A percentile compares a stretch with the other conserved stretches of the same genome.
Conservation (phyloP, 2,797 vertebrate species). For the Arctocebus calabarensis region DNA sequence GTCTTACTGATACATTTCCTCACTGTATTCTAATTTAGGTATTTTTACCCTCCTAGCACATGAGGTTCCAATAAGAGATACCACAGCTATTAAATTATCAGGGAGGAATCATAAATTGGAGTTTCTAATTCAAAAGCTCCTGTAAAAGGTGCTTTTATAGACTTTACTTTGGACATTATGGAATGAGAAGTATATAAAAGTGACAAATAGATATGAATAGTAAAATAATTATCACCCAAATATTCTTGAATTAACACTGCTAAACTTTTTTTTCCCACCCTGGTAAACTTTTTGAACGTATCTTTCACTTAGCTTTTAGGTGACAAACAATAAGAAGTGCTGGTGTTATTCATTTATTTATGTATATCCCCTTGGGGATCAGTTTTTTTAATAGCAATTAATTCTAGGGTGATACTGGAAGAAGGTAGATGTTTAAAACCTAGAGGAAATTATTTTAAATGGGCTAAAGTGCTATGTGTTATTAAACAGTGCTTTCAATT, state of each 20-base stretch:
- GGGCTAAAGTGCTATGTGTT: not conserved
- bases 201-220: not conserved
- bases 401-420: not conserved
- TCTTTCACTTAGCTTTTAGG: not conserved
- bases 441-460: not conserved
- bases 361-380: not conserved
- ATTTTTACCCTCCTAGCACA: fast-evolving
- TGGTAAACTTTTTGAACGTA: not conserved
- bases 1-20: not conserved
- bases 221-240: not conserved
- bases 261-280: not conserved
- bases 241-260: not conserved
- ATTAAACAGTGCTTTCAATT: not conserved
- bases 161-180: not conserved
- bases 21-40: too few species aligned
- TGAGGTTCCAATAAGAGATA: fast-evolving
- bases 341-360: not conserved
- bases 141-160: too few species aligned
- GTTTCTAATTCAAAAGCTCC: not conserved
- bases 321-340: not conserved
- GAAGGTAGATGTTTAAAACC: not conserved
- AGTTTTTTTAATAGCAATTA: not conserved
- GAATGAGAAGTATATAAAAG: not conserved
- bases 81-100: not conserved
- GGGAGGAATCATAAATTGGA: too few species aligned